Evolutionary conservation across 2,797 vertebrate species (phyloP), one percentile per base, ranked within the genome.

Genomic region (Gallinago solitaria): DNA sequence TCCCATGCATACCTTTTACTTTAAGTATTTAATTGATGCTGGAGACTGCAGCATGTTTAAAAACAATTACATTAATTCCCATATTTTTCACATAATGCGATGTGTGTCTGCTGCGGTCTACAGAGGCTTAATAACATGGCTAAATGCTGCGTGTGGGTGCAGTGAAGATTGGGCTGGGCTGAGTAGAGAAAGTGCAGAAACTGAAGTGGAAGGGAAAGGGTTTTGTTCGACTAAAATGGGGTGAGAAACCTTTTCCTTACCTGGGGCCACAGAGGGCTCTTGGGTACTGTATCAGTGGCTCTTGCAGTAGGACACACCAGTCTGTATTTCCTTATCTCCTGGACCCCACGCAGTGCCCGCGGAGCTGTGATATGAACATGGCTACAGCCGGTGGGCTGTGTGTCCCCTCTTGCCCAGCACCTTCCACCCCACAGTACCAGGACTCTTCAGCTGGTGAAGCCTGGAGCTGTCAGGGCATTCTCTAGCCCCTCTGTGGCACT

Each of bases 81-180:
- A 1, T 45, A 12, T 85, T 95, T 91, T 94, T 67, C 85, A 43
- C 16, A 3, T 70, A 80, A 89, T 56, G 67, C 1, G 6, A 2
- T 95, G n/a, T 80, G 60, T 84, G 89, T 94, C 78, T 93, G 79
- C 67, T 89, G 59, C 63, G 80, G 60, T 51, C 71, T 95, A 61
- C 85, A 74, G 73, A 91, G 90, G 32, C 51, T 91, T 85, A 95
- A 91, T 91, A 61, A 77, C 32, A 20, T 16, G 30, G 56, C 82
- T 93, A 51, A 89, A 83, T 43, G 54, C 25, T 79, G 32, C 37
- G 4, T 82, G 82, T 73, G 87, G 70, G 91, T 50, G 70, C 74
- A 57, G 59, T 6, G 54, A 61, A 71, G 20, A 89, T 87, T 57
- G 82, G 47, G 43, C 45, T 79, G 70, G 48, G 37, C 37, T 74